phyloP scores from a whole-genome alignment of 2,113 vertebrate species.

The Pangasianodon hypophthalmus region DNA sequence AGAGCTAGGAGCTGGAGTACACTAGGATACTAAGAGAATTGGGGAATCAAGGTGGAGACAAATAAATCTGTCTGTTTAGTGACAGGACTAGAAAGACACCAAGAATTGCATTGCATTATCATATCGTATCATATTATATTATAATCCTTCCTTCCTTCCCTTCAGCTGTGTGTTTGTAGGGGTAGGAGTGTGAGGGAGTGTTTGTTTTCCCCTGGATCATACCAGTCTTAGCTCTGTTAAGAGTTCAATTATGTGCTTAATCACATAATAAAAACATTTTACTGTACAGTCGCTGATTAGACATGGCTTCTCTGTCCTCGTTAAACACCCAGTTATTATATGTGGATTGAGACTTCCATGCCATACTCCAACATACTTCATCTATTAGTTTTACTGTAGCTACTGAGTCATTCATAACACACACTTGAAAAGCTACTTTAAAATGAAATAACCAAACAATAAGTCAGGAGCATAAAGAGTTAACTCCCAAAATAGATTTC shows the following conservation, averaged over 20 bases:
- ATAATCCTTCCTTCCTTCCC: background rate
- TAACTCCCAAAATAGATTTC: constrained; percentile 16
- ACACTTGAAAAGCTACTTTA: background rate
- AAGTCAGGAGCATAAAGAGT: background rate
- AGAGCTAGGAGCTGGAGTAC: too few relatives aligned
- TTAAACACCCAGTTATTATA: background rate
- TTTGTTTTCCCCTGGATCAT: background rate
- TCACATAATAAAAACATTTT: background rate
- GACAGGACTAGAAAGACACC: too few relatives aligned
- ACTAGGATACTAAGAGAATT: background rate
- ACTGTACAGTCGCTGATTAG: background rate
- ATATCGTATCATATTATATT: too few relatives aligned
- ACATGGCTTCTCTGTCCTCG: background rate
- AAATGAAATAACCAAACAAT: background rate
- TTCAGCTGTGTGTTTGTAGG: background rate
- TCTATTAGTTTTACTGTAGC: background rate
- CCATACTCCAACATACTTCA: background rate
- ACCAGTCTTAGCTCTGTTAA: background rate
- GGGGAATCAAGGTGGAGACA: background rate
- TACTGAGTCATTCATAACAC: background rate
- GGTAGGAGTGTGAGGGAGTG: background rate
- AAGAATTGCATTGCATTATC: too few relatives aligned
- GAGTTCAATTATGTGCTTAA: background rate
- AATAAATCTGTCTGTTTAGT: too few relatives aligned
- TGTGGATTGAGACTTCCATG: background rate